A percentile compares a stretch with the other conserved stretches of the same genome.
These are phyloP conservation scores for Batillaria attramentaria DNA, from an alignment of 1,140 invertebrate genomes.

Conservation along the genomic window DNA sequence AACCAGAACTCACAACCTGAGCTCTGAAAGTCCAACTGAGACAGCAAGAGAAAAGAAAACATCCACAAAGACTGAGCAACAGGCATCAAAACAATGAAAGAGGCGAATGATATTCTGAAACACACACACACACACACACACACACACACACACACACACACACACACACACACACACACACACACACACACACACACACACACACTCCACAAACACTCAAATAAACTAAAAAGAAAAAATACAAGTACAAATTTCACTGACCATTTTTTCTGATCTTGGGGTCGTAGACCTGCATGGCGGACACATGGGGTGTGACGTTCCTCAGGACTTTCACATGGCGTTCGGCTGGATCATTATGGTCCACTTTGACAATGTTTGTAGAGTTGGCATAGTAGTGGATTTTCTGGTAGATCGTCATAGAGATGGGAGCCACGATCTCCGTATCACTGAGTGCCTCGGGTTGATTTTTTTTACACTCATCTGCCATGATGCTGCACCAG, in stretches of 20 bases:
- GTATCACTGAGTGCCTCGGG: constrained; percentile 38
- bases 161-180: no score
- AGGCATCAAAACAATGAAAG: no score
- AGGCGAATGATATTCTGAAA: no score
- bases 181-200: no score
- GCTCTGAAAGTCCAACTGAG: no score
- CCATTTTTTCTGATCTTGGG: constrained; percentile 76
- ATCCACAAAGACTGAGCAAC: no score
- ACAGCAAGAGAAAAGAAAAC: no score
- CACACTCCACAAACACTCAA: no score
- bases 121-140: no score
- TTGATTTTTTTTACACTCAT: constrained; percentile 68
- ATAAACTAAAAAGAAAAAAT: neutral
- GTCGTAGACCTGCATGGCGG: constrained; percentile 82
- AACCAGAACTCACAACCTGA: no score
- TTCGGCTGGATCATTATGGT: constrained; percentile 72
- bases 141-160: no score
- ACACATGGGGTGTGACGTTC: constrained; percentile 79
- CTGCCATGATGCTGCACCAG: constrained; percentile 77
- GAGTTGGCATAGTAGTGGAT: constrained; percentile 76
- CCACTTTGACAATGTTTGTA: constrained; percentile 75
- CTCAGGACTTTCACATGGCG: constrained; percentile 66
- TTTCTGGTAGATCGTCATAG: constrained; percentile 77
- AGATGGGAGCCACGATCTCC: constrained; percentile 62
- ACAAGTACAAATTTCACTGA: constrained; percentile 4